Evolutionary conservation across 92 coral and sea anemone genomes (phyloP).

Genomic region (Chrysogorgia sp.): DNA sequence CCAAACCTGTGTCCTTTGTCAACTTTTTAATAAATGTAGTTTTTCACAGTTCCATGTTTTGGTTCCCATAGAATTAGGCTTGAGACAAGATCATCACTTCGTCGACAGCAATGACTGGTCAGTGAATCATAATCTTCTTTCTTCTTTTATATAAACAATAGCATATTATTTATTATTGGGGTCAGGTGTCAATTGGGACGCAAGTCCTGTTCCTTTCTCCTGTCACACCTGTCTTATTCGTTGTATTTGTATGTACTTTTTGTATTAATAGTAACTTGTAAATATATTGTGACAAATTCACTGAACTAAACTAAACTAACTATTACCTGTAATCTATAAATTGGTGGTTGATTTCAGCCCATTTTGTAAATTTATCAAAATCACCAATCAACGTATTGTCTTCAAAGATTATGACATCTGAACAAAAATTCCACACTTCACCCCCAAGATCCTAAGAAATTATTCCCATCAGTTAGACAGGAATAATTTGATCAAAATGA

Average conservation of each 20-base stretch:
- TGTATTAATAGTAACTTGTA: background rate
- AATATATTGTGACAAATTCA: background rate
- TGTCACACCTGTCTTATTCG: too few species aligned
- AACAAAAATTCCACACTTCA: conserved; percentile 87
- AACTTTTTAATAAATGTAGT: too few species aligned
- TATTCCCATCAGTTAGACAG: background rate
- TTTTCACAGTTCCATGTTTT: too few species aligned
- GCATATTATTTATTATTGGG: too few species aligned
- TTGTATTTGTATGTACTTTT: background rate
- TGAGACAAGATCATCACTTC: too few species aligned
- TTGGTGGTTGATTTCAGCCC: conserved; percentile 72
- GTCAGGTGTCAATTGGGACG: too few species aligned
- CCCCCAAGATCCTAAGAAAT: conserved; percentile 72
- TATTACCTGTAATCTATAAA: conserved; percentile 83
- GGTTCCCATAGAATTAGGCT: too few species aligned
- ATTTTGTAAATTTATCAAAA: conserved; percentile 72
- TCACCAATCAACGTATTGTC: conserved; percentile 81
- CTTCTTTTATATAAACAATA: too few species aligned
- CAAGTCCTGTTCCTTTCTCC: too few species aligned
- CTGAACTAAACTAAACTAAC: background rate
- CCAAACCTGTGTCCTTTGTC: too few species aligned
- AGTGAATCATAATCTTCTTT: too few species aligned
- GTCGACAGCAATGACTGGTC: too few species aligned
- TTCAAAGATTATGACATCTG: conserved; percentile 74
- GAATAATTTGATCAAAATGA: background rate